Evolutionary conservation across 1,140 invertebrate genomes (phyloP), one percentile per base, ranked within the genome.

Genomic region (Teleogryllus occipitalis): DNA sequence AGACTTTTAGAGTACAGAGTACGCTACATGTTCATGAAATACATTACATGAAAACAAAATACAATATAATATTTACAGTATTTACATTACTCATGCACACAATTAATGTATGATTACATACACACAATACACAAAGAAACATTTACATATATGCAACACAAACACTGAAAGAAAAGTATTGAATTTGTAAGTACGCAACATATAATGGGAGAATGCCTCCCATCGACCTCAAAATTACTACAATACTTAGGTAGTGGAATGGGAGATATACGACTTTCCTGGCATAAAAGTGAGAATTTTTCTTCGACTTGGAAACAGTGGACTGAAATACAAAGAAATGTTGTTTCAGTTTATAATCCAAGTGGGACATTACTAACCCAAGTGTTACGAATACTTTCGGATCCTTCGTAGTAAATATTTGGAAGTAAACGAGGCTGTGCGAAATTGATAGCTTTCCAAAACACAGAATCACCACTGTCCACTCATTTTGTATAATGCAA

Each of bases 61-160:
- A 65, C 54, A 65, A 65, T 65, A 65, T 10, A 65, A 65, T 65
- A 65, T 65, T 65, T 65, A 65, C 54, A 65, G 18, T 65, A 65
- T 65, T 65, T 65, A 65, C 54, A 65, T 14, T 10, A 65, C 54
- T 65, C 54, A 65, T 65, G 54, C 54, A 65, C 18, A 65, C 54
- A 65, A 18, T 14, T 65, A 65, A 65, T 65, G 54, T 65, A 65
- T 65, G 54, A 65, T 14, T 65, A 65, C 54, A 65, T 65, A 65
- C 54, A 65, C 54, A 65, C 54, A 65, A 65, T 65, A 65, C 54
- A 65, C 54, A 65, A 65, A 65, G 10, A 65, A 65, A 65, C 54
- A 65, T 65, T 65, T 65, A 65, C 54, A 65, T 65, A 65, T 65
- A 65, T 65, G 54, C 54, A 65, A 65, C 54, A 65, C 54, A 65